phyloP scores from a whole-genome alignment of 2,113 vertebrate genomes.

The Xyrauchen texanus region DNA sequence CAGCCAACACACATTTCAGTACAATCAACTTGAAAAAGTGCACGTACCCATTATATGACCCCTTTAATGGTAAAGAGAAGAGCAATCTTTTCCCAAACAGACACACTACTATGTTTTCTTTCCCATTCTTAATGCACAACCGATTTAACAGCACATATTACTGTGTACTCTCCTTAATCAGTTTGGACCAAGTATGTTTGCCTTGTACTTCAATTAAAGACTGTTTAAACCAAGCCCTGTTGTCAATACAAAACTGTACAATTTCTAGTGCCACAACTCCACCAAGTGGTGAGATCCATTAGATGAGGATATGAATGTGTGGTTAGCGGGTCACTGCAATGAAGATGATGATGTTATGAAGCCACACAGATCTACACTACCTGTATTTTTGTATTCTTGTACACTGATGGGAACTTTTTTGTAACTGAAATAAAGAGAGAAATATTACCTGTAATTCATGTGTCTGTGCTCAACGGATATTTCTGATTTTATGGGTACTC shows the following conservation, averaged over 20 bases:
- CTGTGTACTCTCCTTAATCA: neutral
- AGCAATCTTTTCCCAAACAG: neutral
- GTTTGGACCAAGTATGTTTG: neutral
- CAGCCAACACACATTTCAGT: too few species aligned
- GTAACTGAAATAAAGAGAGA: too few species aligned
- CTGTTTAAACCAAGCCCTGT: neutral
- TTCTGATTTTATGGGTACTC: too few species aligned
- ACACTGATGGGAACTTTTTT: too few species aligned
- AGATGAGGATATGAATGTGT: neutral
- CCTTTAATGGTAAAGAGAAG: neutral
- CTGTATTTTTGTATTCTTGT: too few species aligned
- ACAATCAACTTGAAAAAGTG: too few species aligned
- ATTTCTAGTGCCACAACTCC: neutral
- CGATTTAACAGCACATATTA: neutral
- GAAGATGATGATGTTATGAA: neutral
- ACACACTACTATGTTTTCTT: neutral
- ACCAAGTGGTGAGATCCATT: conserved; percentile 10
- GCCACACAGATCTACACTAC: too few species aligned
- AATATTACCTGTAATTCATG: too few species aligned
- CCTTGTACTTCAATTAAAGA: neutral
- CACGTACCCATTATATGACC: too few species aligned
- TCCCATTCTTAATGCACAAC: neutral
- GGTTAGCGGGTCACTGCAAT: neutral
- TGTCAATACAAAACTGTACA: neutral
- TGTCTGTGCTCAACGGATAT: too few species aligned